Conservation (phyloP, 2,113 vertebrate genomes). For the Apaloderma vittatum region DNA sequence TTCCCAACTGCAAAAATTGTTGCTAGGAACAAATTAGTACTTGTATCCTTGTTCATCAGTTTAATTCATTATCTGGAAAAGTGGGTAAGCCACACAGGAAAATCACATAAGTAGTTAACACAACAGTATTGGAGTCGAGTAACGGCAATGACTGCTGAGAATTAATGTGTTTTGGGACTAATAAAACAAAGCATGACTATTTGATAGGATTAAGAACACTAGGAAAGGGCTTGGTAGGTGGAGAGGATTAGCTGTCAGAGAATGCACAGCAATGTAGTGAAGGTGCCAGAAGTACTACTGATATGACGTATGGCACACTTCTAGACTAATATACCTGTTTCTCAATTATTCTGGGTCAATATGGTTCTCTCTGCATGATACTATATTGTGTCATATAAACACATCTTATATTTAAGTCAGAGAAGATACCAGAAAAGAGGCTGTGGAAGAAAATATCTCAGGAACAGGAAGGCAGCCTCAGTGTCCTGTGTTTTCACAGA, state of each 20-base stretch:
- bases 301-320: background rate
- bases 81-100: background rate
- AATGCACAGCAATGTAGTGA: accelerated
- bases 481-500: background rate
- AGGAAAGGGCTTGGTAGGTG: background rate
- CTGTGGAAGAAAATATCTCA: background rate
- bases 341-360: background rate
- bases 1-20: background rate
- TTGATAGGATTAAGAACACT: background rate
- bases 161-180: background rate
- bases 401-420: background rate
- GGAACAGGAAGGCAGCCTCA: background rate
- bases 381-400: background rate
- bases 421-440: background rate
- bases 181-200: conserved; percentile 3
- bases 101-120: background rate
- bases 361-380: background rate
- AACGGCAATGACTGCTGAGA: background rate
- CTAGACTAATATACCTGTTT: background rate
- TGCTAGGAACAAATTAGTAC: background rate
- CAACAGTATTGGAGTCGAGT: background rate
- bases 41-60: background rate
- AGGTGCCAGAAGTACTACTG: background rate
- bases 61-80: background rate
- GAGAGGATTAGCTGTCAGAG: background rate